These are phyloP conservation scores for Megalurothrips usitatus DNA, from an alignment of 2,888 invertebrate genomes.

Conservation along the genomic window DNA sequence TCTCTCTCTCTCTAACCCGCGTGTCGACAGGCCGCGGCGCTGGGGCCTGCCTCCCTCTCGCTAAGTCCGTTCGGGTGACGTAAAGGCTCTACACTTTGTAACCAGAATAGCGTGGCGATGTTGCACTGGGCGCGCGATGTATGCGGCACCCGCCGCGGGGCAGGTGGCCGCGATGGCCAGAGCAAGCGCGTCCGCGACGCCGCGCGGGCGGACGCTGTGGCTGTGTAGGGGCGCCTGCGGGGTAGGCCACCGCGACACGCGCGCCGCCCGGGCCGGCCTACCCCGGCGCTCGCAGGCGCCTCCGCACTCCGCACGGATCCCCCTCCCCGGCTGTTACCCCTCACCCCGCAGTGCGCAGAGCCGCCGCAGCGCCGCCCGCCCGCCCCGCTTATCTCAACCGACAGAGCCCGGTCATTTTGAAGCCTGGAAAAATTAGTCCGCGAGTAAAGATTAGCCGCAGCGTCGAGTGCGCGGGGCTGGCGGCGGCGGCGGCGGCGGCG, in stretches of 20 bases:
- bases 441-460: conserved; percentile 9
- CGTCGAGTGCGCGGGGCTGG: not conserved
- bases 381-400: no score
- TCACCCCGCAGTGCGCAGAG: not conserved
- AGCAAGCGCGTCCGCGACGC: not conserved
- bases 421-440: conserved; percentile 14
- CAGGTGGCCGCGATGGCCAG: not conserved
- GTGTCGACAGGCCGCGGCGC: no score
- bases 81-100: conserved; percentile 4
- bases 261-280: no score
- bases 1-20: no score
- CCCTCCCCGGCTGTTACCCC: no score
- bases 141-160: not conserved
- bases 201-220: no score
- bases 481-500: not conserved
- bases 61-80: not conserved
- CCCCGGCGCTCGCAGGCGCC: no score
- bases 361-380: not conserved
- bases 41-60: no score
- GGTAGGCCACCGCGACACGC: no score
- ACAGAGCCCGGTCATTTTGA: not conserved
- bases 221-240: no score
- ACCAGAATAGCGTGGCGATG: conserved; percentile 7
- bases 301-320: no score
- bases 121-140: not conserved